phyloP scores from a whole-genome alignment of 2,113 vertebrate species.

The Hydrolagus affinis region DNA sequence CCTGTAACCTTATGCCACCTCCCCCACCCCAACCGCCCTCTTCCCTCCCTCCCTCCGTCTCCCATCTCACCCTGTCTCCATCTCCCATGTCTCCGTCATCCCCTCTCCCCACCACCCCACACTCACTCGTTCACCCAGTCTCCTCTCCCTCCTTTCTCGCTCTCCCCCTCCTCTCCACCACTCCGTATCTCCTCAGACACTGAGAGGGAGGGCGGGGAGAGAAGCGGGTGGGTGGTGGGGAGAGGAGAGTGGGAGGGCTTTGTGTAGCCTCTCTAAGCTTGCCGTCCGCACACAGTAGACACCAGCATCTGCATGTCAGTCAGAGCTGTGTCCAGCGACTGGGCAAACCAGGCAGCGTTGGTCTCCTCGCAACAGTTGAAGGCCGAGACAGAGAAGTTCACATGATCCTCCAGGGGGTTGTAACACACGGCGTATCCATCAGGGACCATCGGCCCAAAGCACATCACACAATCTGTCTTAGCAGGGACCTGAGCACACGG shows the following conservation, averaged over 20 bases:
- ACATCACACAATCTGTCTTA: conserved; percentile 70
- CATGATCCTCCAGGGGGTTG: conserved; percentile 61
- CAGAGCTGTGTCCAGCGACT: conserved; percentile 52
- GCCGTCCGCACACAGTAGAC: not conserved
- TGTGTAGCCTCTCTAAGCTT: not conserved
- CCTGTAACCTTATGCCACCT: no score
- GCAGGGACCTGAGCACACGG: conserved; percentile 54
- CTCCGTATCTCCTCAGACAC: not conserved
- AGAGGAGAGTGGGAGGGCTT: not conserved
- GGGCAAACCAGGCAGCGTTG: conserved; percentile 56
- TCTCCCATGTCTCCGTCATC: no score
- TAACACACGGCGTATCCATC: conserved; percentile 74
- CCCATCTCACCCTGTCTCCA: no score
- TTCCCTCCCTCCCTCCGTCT: no score
- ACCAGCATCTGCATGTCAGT: conserved; percentile 56
- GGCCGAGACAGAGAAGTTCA: conserved; percentile 67
- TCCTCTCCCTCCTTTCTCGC: no score
- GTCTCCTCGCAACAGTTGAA: conserved; percentile 76
- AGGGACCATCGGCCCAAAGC: conserved; percentile 67
- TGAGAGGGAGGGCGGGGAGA: not conserved
- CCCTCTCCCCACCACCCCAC: no score
- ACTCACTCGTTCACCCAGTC: no score
- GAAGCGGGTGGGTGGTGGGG: no score
- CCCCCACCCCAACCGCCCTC: no score
- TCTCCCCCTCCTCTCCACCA: not conserved